phyloP scores from a whole-genome alignment of 2,888 invertebrate genomes.

The Neoitamus cyanurus region DNA sequence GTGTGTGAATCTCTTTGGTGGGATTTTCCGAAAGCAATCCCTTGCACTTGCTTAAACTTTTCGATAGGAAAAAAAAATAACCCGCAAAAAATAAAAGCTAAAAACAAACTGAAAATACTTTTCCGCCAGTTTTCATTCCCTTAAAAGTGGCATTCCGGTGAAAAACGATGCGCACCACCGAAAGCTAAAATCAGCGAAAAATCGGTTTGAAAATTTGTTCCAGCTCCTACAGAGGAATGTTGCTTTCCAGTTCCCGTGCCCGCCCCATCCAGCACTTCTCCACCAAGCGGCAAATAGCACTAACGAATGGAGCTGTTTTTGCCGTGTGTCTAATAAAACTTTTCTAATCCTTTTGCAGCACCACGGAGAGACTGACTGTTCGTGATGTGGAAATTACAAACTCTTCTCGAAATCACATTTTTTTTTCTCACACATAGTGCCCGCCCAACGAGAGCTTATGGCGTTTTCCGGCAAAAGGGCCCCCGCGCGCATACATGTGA shows the following conservation, averaged over 20 bases:
- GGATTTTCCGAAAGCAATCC: neutral
- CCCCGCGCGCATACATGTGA: neutral
- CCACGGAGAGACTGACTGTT: neutral
- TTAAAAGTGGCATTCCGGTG: neutral
- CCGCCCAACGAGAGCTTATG: neutral
- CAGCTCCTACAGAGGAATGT: neutral
- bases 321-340: neutral
- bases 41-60: neutral
- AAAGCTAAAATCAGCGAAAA: neutral
- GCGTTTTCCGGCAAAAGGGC: neutral
- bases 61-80: neutral
- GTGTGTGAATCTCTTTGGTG: neutral
- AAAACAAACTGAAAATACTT: neutral
- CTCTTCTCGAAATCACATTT: neutral
- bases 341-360: neutral
- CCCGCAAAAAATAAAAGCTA: neutral
- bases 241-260: neutral
- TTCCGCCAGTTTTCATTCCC: neutral
- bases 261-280: neutral
- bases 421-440: neutral
- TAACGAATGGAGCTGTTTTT: neutral
- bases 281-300: neutral
- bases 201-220: neutral
- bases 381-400: neutral
- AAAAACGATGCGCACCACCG: neutral